Evolutionary conservation across 2,797 vertebrate genomes (phyloP), one percentile per base, ranked within the genome.

Genomic region (Podarcis siculus): DNA sequence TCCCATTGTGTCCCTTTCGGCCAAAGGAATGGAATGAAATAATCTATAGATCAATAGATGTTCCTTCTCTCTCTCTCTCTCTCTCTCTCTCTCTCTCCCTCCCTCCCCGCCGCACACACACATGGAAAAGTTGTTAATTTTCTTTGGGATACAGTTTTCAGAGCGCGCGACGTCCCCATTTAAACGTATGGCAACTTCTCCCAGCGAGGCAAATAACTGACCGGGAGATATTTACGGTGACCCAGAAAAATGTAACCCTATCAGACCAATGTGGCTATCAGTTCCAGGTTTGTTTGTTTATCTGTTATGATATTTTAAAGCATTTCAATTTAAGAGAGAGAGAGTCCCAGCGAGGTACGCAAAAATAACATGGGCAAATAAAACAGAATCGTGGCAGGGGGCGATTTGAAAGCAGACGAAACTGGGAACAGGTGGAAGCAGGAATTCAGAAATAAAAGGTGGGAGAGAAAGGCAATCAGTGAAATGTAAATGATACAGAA

Each of bases 1-100:
- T 69, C 91, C 58, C 19, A 55, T 86, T 82, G 35, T 85, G 61
- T n/a, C 78, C 8, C 42, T 76, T 76, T 86, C 42, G 35, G 42
- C 79, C 83, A 69, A 82, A 86, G 49, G 67, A 79, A 72, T 84
- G n/a, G 37, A 84, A 72, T 84, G 37, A 61, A 84, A 45, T 69
- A 79, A 79, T 61, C 12, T 49, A 76, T 25, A 76, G 83, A 81
- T 58, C 69, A 82, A 67, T 67, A 81, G 71, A 76, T 37, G 30
- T 37, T 37, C 2, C 49, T 30, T n/a, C 58, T 25, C 5, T 49
- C 32, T 76, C n/a, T 2, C 39, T 27, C 10, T 79, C 64, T 12
- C 15, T 79, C 37, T 21, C 27, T 35, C 15, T 35, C 71, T 73
- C 23, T 32, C n/a, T 13, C n/a, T 32, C 9, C 6, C 13, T 71